phyloP scores from a whole-genome alignment of 1,140 invertebrate genomes.

The Oryzaephilus surinamensis region DNA sequence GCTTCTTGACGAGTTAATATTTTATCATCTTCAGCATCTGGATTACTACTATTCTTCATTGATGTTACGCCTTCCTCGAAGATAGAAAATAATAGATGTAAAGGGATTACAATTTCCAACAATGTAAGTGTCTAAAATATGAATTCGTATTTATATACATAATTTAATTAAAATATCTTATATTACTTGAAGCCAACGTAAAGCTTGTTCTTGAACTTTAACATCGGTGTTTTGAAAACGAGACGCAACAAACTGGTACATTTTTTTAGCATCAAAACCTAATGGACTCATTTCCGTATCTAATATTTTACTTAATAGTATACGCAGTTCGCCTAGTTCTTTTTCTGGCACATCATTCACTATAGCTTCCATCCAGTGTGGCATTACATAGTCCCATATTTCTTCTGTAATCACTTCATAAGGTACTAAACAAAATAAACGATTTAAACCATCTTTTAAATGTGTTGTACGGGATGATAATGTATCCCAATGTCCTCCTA shows the following conservation, averaged over 20 bases:
- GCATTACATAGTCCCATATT: constrained; percentile 97
- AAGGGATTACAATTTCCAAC: constrained; percentile 79
- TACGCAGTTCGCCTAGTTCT: constrained; percentile 83
- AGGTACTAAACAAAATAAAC: constrained; percentile 91
- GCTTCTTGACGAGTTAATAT: constrained; percentile 34
- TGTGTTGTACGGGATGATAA: constrained; percentile 83
- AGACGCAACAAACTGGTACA: constrained; percentile 89
- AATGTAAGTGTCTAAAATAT: constrained; percentile 59
- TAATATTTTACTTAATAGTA: constrained; percentile 89
- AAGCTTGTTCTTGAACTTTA: constrained; percentile 84
- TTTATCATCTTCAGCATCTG: constrained; percentile 39
- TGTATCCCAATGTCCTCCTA: constrained; percentile 91
- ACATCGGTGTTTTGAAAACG: constrained; percentile 76
- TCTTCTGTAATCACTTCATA: constrained; percentile 94
- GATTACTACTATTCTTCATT: constrained; percentile 46
- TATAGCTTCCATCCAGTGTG: constrained; percentile 96
- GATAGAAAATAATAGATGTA: constrained; percentile 77
- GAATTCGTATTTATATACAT: constrained; percentile 1
- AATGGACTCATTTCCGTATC: constrained; percentile 93
- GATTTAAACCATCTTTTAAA: constrained; percentile 84
- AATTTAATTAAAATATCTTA: too few species aligned
- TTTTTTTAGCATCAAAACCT: constrained; percentile 84
- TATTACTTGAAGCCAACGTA: constrained; percentile 93
- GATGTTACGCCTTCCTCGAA: constrained; percentile 71
- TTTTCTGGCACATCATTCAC: constrained; percentile 89